Evolutionary conservation across 2,888 invertebrate species (phyloP).

Genomic region (Lasioglossum malachurum): DNA sequence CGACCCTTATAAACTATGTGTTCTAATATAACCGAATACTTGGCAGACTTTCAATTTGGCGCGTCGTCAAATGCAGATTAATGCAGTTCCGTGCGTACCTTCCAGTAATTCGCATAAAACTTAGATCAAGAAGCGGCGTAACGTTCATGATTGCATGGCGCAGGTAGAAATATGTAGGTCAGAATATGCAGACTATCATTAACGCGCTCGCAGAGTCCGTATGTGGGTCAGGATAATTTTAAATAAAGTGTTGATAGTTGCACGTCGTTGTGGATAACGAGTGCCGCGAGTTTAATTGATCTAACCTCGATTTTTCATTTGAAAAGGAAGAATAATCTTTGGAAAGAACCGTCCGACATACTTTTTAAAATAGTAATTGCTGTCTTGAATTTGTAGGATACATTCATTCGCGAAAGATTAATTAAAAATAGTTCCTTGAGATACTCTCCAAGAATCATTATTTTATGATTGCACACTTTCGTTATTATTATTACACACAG

Average conservation of each 20-base stretch:
- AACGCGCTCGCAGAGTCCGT: background rate
- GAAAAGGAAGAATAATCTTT: background rate
- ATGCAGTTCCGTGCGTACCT: background rate
- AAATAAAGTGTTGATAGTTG: background rate
- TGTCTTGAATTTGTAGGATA: background rate
- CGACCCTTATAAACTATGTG: constrained; percentile 31
- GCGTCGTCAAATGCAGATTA: constrained; percentile 36
- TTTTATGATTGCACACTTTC: background rate
- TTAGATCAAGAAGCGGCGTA: background rate
- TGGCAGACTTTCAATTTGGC: constrained; percentile 57
- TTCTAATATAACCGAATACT: constrained; percentile 39
- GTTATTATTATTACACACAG: background rate
- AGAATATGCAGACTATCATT: background rate
- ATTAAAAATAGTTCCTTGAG: background rate
- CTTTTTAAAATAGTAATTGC: background rate
- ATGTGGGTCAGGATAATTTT: constrained; percentile 5
- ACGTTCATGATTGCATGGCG: no score
- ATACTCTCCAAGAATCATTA: background rate
- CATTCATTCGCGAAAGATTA: background rate
- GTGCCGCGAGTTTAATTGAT: background rate
- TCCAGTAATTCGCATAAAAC: constrained; percentile 21
- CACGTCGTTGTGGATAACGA: background rate
- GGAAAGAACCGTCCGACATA: background rate
- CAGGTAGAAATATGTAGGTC: background rate
- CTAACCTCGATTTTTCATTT: background rate